Conservation (phyloP, 2,888 invertebrate genomes). For the Stenchaetothrips biformis region DNA sequence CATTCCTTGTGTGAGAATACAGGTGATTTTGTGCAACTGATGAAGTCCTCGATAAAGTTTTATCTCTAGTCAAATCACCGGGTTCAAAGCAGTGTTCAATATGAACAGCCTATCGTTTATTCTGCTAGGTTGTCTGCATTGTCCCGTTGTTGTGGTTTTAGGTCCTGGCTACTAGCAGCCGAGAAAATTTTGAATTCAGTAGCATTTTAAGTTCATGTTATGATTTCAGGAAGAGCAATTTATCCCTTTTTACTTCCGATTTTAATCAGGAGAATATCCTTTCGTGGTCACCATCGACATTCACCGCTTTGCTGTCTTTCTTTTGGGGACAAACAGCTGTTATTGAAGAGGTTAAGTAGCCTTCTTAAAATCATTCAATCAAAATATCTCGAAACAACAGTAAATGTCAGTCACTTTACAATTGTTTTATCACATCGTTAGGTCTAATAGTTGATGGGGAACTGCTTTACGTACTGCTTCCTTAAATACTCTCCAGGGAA, state of each 20-base stretch:
- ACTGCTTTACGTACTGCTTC: not conserved
- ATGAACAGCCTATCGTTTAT: not conserved
- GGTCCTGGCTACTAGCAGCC: not conserved
- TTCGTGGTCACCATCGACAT: constrained; percentile 26
- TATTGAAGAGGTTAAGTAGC: constrained; percentile 22
- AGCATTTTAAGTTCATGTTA: constrained; percentile 30
- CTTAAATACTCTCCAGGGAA: not conserved
- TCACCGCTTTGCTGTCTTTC: constrained; percentile 13
- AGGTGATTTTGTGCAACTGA: no score
- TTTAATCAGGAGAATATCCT: constrained; percentile 31
- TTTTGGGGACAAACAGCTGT: constrained; percentile 27
- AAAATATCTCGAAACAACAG: no score
- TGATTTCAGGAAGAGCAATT: constrained; percentile 34
- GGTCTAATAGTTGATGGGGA: no score
- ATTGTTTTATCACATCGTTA: no score
- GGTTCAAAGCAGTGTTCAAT: no score
- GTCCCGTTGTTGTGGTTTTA: not conserved
- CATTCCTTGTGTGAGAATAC: no score
- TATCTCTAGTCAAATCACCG: no score
- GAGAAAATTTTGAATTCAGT: not conserved
- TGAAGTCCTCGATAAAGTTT: no score
- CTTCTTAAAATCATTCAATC: not conserved
- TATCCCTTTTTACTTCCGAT: constrained; percentile 29
- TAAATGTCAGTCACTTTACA: no score
- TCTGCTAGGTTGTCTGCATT: not conserved